Percentiles rank a stretch among this genome's conserved stretches.
Conservation (phyloP, 2,797 vertebrate species). For the Sebastes hubbsi region DNA sequence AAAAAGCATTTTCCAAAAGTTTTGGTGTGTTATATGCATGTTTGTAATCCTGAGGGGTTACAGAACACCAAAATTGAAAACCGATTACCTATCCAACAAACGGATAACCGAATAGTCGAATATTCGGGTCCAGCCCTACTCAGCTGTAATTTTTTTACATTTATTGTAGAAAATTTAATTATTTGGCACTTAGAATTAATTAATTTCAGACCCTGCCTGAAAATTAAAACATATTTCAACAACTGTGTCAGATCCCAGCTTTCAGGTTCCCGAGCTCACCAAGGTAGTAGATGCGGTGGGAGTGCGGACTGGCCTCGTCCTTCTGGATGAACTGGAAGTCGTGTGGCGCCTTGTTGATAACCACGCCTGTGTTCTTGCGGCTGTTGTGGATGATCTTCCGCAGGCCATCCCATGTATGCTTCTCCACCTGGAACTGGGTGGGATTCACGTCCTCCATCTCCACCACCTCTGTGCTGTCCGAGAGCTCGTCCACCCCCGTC, state of each 20-base stretch:
- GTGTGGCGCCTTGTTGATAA: conserved; percentile 93
- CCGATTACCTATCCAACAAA: no score
- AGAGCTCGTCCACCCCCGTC: conserved; percentile 86
- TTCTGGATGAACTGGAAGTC: conserved; percentile 95
- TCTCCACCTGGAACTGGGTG: conserved; percentile 91
- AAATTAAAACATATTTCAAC: background rate
- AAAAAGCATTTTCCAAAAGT: no score
- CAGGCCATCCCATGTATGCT: conserved; percentile 93
- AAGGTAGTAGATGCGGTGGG: conserved; percentile 94
- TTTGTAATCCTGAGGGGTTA: no score
- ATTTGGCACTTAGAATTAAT: background rate
- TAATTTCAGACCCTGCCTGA: background rate
- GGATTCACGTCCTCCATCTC: conserved; percentile 88
- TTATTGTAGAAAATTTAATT: background rate
- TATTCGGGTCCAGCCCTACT: no score
- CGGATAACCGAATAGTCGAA: no score
- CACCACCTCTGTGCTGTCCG: conserved; percentile 86
- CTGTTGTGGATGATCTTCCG: conserved; percentile 93
- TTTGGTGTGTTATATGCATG: no score
- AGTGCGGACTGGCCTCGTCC: conserved; percentile 90
- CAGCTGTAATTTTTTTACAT: background rate
- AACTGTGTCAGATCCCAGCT: background rate
- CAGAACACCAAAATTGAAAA: no score
- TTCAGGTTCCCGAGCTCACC: conserved; percentile 77
- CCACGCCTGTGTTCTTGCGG: conserved; percentile 90